These are phyloP conservation scores for Drosophila nannoptera DNA, from an alignment of 1,140 invertebrate species.

Conservation along the genomic window DNA sequence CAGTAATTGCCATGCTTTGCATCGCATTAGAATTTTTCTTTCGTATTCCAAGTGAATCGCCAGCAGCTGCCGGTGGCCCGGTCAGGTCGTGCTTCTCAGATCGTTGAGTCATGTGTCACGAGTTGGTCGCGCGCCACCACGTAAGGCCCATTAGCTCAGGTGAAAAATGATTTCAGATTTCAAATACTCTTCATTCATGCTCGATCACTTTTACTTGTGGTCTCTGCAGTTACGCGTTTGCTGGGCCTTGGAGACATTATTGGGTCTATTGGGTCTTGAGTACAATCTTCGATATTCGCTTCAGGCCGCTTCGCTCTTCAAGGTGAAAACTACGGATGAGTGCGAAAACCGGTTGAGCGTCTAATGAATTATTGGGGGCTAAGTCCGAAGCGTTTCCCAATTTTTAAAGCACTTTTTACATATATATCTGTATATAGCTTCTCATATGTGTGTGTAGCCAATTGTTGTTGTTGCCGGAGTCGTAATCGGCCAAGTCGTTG, in stretches of 20 bases:
- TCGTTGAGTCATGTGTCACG: no score
- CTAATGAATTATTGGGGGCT: constrained; percentile 15
- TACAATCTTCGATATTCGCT: constrained; percentile 1
- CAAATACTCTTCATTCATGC: no score
- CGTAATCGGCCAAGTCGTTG: constrained; percentile 7
- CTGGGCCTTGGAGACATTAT: background rate
- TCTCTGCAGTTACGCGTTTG: background rate
- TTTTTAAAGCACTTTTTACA: constrained; percentile 15
- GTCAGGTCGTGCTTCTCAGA: background rate
- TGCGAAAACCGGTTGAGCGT: constrained; percentile 27
- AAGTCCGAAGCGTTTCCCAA: background rate
- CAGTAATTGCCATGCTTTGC: constrained; percentile 25
- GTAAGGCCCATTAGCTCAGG: no score
- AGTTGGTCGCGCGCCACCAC: no score
- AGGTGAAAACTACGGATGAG: constrained; percentile 17
- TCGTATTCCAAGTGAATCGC: no score
- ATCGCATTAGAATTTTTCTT: constrained; percentile 21
- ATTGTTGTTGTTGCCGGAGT: constrained; percentile 17
- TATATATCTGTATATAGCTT: background rate
- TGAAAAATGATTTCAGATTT: no score
- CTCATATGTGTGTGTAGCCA: background rate
- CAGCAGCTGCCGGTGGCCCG: constrained; percentile 6
- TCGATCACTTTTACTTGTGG: background rate
- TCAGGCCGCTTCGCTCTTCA: background rate
- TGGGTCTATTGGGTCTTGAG: constrained; percentile 2